Evolutionary conservation across 2,888 invertebrate species (phyloP), one percentile per base, ranked within the genome.

Genomic region (Empis stercorea): DNA sequence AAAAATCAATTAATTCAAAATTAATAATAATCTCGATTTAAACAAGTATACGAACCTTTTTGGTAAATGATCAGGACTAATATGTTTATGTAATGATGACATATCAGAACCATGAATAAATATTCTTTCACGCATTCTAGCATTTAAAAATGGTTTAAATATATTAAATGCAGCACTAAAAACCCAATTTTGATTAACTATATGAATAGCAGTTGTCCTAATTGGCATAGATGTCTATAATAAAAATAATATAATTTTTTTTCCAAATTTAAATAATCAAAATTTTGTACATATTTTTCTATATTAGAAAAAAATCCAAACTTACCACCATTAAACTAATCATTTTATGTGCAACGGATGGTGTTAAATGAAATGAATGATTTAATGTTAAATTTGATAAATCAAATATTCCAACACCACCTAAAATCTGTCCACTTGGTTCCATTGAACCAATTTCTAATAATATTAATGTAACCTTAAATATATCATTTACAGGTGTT

Each of bases 131-230:
- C 74, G 74, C 84, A 86, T 87, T 30, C 72, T 62, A 2, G 77
- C 66, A 59, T 78, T 80, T 20, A 88, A 68, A 20, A 88, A 71
- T 0, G 87, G 87, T 57, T 84, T 86, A 65, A 88, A 87, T 15
- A 87, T 77, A 53, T 77, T 79, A 64, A 80, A 86, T 44, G 84
- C 79, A 52, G 82, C 79, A 63, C 85, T 86, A 61, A 87, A 87
- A 9, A 84, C 66, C 85, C 87, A 87, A 1, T 85, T 83, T 61
- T 87, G 84, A 63, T 86, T 81, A 32, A 87, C 75, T 44, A 88
- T 75, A 66, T 88, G 87, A 47, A 87, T 76, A 0, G 84, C 81
- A 53, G 81, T 71, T 0, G 81, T 82, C 44, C 76, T 78, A 59
- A 84, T 74, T 0, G 87, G 87, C 62, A 84, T 84, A 46, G 81